Base-by-base conservation (phyloP, 1,140 invertebrate genomes). In the Drosophila nigrodunni region DNA sequence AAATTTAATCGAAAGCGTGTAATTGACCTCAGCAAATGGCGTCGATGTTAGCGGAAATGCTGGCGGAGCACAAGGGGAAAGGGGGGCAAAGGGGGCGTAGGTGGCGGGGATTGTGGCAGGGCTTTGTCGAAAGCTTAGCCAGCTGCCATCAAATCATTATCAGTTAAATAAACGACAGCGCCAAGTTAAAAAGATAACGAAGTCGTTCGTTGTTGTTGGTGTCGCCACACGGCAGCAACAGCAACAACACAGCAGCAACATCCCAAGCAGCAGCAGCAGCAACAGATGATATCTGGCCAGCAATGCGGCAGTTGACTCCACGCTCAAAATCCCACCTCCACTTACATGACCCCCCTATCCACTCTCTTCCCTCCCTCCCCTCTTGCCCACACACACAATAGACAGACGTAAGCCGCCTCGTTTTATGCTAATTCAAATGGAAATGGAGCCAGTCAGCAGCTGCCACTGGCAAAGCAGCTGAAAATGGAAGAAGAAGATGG, bases 1-100 rank as follows among this genome's bases (percentile, higher is more conserved):
- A 87, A 88, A 88, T 88, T 88, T 88, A 88, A 88, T 88, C 83
- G 83, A 88, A 88, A 88, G 83, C 83, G 83, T 89, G 83, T 88
- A 88, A 88, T 88, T 88, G 83, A 88, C 83, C 83, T 88, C 83
- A 88, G 83, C 78, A 88, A 88, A 89, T 89, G 83, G 80, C 85
- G 60, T 59, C 54, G 18, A 57, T 39, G 37, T 57, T 57, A 41
- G 54, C 54, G 54, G 13, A 7, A 41, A 18, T 7, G 68, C 59
- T 59, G 67, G 39, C n/a, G 47, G 44, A 21, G 41, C 11, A 21
- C 18, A 21, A 21, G 34, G 10, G 10, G 50, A 9, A 25, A 18
- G 21, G n/a, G 7, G 13, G 21, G 47, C 39, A 25, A 21, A 7
- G 37, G 10, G n/a, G 11, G 59, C 6, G 1, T 15, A 4, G 7